These are phyloP conservation scores for Wiebesia pumilae DNA, from an alignment of 1,140 invertebrate species.

Conservation along the genomic window DNA sequence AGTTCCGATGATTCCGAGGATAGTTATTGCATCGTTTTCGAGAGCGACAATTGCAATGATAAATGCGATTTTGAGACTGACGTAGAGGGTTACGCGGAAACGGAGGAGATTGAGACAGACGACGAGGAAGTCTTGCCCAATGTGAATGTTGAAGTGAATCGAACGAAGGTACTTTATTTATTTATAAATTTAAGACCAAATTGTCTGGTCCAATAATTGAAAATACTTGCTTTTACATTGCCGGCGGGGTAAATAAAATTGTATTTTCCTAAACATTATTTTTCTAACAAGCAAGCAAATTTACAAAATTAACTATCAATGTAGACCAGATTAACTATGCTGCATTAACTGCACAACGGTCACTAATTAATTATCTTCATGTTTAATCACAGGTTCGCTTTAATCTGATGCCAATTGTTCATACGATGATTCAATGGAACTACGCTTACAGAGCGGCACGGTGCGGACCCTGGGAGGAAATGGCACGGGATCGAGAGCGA, in stretches of 20 bases:
- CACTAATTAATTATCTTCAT: conserved; percentile 8
- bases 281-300: too few species aligned
- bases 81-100: background rate
- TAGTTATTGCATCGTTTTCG: conserved; percentile 69
- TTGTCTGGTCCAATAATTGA: too few species aligned
- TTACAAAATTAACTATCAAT: too few species aligned
- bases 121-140: conserved; percentile 12
- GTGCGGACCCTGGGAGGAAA: conserved; percentile 80
- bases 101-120: conserved; percentile 27
- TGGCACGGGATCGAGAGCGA: conserved; percentile 77
- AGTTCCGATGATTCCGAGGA: conserved; percentile 71
- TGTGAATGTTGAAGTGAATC: background rate
- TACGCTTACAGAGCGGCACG: conserved; percentile 80
- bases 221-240: too few species aligned
- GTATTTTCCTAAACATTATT: too few species aligned
- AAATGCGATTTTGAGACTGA: conserved; percentile 54
- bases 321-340: too few species aligned
- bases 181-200: background rate
- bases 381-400: conserved; percentile 78
- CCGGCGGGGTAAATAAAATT: too few species aligned
- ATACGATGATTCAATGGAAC: conserved; percentile 79
- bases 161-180: conserved; percentile 5
- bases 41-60: conserved; percentile 54
- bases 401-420: conserved; percentile 73
- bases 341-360: too few species aligned